Base-by-base conservation (phyloP, 2,888 invertebrate species). In the Therioaphis trifolii region DNA sequence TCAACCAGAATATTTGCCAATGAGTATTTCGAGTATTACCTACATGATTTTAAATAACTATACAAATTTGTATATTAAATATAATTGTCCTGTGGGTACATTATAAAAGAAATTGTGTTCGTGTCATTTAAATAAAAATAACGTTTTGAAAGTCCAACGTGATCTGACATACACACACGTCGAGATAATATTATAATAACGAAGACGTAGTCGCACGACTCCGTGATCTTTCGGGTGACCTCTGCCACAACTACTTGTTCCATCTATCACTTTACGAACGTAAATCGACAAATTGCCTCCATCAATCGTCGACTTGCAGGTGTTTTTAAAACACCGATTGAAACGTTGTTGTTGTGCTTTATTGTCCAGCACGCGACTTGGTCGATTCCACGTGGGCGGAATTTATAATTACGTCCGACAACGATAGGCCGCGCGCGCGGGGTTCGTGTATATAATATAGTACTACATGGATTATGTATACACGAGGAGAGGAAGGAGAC, bases 281-380 rank as follows among this genome's bases (percentile, higher is more conserved):
- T 55, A 69, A 79, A 69, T 69, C 68, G 78, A 79, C 78, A 55
- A 79, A 79, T 69, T 52, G 77, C 66, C 52, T 68, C 68, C 55
- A 79, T 79, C 78, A 69, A 79, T 79, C 78, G 78, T 79, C 78
- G 68, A 55, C 68, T 55, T 18, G 68, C 78, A 27, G 52, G 78
- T 55, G 78, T 68, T 69, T 78, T 55, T 40, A 1, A 5, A 49
- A 77, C 77, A n/a, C 9, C 69, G 69, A 69, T 79, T 78, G 77
- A 78, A 78, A 78, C 69, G 78, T 79, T 43, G 40, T 79, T 66
- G 52, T 52, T 63, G 66, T 55, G 49, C 49, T 68, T 68, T 78
- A 78, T 68, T 78, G 68, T 78, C 52, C 52, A 18, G 40, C 18
- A n/a, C 52, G 24, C 43, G 18, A 52, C 66, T 46, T 11, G n/a